phyloP scores from a whole-genome alignment of 2,888 invertebrate species.

The Dusona sp. region DNA sequence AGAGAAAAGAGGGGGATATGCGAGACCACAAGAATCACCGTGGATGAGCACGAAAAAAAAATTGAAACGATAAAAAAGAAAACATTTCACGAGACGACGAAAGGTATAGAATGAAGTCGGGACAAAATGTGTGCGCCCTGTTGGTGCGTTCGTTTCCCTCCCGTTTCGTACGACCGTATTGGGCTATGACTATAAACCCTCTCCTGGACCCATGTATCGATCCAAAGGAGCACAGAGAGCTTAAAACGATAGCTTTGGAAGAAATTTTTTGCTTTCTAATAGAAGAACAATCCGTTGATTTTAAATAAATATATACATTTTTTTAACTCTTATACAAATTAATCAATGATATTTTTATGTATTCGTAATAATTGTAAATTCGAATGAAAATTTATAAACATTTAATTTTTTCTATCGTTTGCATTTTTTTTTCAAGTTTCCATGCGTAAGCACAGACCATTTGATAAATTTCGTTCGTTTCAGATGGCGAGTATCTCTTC shows the following conservation, averaged over 20 bases:
- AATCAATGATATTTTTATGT: no score
- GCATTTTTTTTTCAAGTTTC: background rate
- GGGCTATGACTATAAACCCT: constrained; percentile 63
- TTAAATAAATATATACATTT: background rate
- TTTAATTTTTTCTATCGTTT: background rate
- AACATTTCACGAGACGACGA: constrained; percentile 74
- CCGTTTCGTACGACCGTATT: constrained; percentile 75
- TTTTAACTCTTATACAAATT: no score
- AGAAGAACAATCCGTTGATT: background rate
- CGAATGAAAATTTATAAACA: background rate
- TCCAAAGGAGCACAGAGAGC: background rate
- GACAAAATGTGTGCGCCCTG: constrained; percentile 20
- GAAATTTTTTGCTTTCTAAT: background rate
- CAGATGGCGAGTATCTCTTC: constrained; percentile 98
- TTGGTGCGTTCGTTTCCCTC: constrained; percentile 23
- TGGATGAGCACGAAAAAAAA: constrained; percentile 69
- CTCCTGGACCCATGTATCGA: background rate
- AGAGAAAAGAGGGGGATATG: background rate
- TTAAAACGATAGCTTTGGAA: background rate
- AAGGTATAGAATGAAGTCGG: constrained; percentile 66
- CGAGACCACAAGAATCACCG: constrained; percentile 44
- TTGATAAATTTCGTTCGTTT: constrained; percentile 80
- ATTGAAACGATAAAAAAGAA: constrained; percentile 72
- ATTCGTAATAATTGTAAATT: background rate
- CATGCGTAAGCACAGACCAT: background rate